Evolutionary conservation across 2,113 vertebrate genomes (phyloP).

Genomic region (Meles meles): DNA sequence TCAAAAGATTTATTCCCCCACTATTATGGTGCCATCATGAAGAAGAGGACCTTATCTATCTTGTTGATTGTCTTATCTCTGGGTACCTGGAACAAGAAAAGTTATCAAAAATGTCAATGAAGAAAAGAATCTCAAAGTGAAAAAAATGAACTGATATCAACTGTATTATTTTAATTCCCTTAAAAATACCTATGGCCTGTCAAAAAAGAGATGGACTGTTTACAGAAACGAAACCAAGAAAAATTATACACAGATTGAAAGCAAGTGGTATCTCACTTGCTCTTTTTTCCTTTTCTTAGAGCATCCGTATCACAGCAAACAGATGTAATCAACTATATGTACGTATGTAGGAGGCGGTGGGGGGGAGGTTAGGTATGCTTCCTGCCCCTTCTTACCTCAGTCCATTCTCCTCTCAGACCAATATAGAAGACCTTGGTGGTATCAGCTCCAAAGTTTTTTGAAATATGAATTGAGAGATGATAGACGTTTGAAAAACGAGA

Average conservation of each 20-base stretch:
- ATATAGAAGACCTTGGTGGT: constrained; percentile 94
- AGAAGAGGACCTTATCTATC: not conserved
- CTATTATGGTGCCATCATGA: not conserved
- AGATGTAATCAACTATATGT: not conserved
- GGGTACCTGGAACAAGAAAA: not conserved
- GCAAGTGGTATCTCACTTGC: not conserved
- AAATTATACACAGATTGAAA: not conserved
- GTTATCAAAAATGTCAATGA: not conserved
- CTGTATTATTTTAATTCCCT: not conserved
- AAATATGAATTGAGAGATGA: constrained; percentile 96
- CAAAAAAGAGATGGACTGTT: not conserved
- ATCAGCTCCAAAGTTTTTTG: constrained; percentile 95
- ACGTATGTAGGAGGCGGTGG: not conserved
- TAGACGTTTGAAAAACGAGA: constrained; percentile 93
- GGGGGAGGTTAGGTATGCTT: not conserved
- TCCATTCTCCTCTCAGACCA: constrained; percentile 94
- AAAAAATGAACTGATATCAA: not conserved
- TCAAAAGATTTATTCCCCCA: not conserved
- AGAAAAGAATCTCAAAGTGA: not conserved
- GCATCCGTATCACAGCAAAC: not conserved
- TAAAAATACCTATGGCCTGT: not conserved
- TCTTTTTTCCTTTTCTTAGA: not conserved
- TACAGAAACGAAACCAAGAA: not conserved
- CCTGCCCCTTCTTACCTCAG: constrained; percentile 85
- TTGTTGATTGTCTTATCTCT: not conserved